Percentiles rank a stretch among this genome's conserved stretches.
Conservation (phyloP, 1,140 invertebrate genomes). For the Panagrolaimus sp. region DNA sequence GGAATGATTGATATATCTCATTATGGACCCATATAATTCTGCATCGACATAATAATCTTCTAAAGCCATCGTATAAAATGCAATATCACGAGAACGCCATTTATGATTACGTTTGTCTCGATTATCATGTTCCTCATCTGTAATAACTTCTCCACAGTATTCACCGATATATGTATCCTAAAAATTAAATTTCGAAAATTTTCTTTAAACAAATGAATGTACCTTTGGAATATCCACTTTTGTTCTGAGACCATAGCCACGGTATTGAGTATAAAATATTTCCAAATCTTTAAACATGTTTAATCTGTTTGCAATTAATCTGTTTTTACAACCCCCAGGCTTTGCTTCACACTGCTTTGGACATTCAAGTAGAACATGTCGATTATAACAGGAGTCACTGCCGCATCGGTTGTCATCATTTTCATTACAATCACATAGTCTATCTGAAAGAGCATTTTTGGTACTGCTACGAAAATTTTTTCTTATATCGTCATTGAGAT, state of each 20-base stretch:
- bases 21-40: background rate
- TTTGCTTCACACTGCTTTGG: no score
- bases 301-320: no score
- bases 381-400: no score
- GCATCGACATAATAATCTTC: slow-evolving; percentile 12
- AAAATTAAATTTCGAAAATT: background rate
- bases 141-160: slow-evolving; percentile 20
- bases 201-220: background rate
- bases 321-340: no score
- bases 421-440: no score
- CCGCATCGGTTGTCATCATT: no score
- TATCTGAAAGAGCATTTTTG: no score
- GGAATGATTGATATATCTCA: slow-evolving; percentile 15
- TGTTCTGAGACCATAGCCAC: background rate
- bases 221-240: background rate
- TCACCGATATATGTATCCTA: slow-evolving; percentile 17
- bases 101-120: background rate
- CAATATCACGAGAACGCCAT: background rate
- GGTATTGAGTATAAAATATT: background rate
- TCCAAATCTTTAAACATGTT: background rate
- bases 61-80: background rate
- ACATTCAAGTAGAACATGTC: no score
- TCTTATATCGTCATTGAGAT: no score
- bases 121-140: background rate
- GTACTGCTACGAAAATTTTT: no score